These are phyloP conservation scores for Typhlichthys subterraneus DNA, from an alignment of 2,797 vertebrate genomes.

Conservation along the genomic window DNA sequence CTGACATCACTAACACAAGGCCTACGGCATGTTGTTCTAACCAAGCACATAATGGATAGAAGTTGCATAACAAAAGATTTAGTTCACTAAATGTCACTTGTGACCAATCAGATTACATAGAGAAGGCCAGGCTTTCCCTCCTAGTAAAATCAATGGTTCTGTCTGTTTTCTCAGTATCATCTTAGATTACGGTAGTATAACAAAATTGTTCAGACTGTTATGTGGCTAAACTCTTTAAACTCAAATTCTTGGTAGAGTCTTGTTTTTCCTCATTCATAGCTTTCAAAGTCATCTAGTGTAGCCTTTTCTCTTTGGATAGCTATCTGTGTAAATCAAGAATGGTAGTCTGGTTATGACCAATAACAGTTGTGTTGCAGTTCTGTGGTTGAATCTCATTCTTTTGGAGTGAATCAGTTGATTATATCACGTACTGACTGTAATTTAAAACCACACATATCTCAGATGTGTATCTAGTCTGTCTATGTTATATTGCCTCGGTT, in stretches of 20 bases:
- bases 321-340: slow-evolving; percentile 5
- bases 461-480: no score
- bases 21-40: slow-evolving; percentile 22
- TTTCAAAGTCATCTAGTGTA: neutral
- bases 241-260: neutral
- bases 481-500: no score
- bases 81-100: slow-evolving; percentile 28
- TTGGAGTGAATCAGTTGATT: neutral
- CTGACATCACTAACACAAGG: slow-evolving; percentile 23
- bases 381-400: neutral
- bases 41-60: slow-evolving; percentile 34
- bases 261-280: neutral
- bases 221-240: no score
- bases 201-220: no score
- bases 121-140: slow-evolving; percentile 2
- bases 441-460: neutral
- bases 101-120: slow-evolving; percentile 30
- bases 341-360: slow-evolving; percentile 1
- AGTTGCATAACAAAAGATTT: slow-evolving; percentile 45
- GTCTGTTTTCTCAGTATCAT: no score
- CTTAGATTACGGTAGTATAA: no score
- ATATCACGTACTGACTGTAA: neutral
- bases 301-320: neutral
- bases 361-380: slow-evolving; percentile 1
- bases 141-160: neutral